Percentiles rank a stretch among this genome's conserved stretches.
Conservation (phyloP, 2,888 invertebrate species). For the Gastracanthus pulcherrimus region DNA sequence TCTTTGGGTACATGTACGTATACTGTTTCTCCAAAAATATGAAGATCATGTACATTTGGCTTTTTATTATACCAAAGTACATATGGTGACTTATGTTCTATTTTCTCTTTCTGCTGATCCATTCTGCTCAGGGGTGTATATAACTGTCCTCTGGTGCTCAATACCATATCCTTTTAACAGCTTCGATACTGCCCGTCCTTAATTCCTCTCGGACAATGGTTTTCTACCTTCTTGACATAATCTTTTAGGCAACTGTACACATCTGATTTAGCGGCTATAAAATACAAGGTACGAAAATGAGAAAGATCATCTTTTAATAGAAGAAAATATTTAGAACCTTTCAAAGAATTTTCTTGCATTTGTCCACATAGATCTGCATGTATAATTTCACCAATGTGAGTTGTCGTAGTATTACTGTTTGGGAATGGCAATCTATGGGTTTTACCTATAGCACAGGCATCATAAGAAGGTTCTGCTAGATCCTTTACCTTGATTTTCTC, state of each 20-base stretch:
- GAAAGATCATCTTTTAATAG: constrained; percentile 55
- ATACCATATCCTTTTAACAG: constrained; percentile 20
- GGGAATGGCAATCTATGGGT: too few species aligned
- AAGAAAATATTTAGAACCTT: constrained; percentile 53
- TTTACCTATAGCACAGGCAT: constrained; percentile 6
- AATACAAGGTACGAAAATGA: constrained; percentile 38
- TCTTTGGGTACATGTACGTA: constrained; percentile 58
- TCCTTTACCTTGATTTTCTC: constrained; percentile 12
- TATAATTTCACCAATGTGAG: too few species aligned
- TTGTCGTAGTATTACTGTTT: too few species aligned
- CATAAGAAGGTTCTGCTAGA: neutral
- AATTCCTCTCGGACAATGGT: constrained; percentile 35
- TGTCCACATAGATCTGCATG: neutral
- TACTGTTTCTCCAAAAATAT: constrained; percentile 59
- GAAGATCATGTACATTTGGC: constrained; percentile 54
- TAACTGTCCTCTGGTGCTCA: constrained; percentile 52
- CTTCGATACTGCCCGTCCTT: constrained; percentile 43
- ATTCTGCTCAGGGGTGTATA: constrained; percentile 65
- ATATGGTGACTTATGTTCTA: constrained; percentile 28
- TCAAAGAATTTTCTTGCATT: constrained; percentile 41
- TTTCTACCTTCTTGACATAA: constrained; percentile 42
- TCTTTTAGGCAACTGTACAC: constrained; percentile 43
- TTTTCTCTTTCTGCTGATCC: neutral
- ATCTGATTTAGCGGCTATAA: constrained; percentile 46
- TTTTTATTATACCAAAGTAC: constrained; percentile 51